Percentiles rank a stretch among this genome's conserved stretches.
Conservation (phyloP, 2,113 vertebrate genomes). For the Gallinago jamesoni region DNA sequence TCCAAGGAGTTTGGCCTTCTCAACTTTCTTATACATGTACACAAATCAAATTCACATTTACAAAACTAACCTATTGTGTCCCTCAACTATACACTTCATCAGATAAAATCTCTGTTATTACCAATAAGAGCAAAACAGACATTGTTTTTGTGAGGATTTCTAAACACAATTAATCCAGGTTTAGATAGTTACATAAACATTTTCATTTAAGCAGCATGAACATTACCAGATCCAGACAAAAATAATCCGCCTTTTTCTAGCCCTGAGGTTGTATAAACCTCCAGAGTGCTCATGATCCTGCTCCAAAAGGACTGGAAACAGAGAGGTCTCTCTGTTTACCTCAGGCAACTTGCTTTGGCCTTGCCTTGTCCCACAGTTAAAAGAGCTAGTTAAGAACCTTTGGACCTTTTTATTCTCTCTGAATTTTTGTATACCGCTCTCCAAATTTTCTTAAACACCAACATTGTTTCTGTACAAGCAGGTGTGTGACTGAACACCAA, state of each 20-base stretch:
- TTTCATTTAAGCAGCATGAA: neutral
- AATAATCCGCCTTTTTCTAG: neutral
- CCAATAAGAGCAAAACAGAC: neutral
- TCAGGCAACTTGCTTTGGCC: neutral
- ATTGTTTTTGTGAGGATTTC: neutral
- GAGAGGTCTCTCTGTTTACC: neutral
- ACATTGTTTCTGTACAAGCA: neutral
- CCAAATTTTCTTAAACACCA: neutral
- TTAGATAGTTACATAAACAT: conserved; percentile 39
- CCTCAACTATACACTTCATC: neutral
- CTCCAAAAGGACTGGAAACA: neutral
- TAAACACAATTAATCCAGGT: conserved; percentile 15
- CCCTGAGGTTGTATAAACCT: conserved; percentile 1
- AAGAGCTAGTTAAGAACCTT: neutral
- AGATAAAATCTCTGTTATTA: neutral
- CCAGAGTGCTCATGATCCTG: neutral
- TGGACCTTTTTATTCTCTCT: neutral
- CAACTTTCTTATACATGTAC: neutral
- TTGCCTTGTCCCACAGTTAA: neutral
- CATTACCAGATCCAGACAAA: conserved; percentile 30
- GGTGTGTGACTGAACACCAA: neutral
- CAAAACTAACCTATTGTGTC: neutral
- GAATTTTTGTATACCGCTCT: neutral
- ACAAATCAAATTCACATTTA: neutral
- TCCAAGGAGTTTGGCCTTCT: neutral